These are phyloP conservation scores for Pseudomyrmex cubaensis DNA, from an alignment of 1,140 invertebrate species.

Conservation along the genomic window DNA sequence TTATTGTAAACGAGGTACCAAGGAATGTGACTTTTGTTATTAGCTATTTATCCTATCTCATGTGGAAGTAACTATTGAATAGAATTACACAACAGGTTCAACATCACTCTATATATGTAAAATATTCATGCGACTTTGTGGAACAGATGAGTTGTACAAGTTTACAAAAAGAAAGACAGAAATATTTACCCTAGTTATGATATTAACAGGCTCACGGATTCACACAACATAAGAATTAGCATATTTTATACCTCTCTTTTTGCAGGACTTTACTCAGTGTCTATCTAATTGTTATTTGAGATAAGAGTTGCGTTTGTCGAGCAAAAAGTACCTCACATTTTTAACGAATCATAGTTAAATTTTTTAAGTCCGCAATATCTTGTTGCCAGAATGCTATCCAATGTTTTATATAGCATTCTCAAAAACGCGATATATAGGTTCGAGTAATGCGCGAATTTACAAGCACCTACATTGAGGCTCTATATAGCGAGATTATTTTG, in stretches of 20 bases:
- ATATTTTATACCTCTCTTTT: constrained; percentile 54
- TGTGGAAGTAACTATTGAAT: constrained; percentile 71
- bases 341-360: constrained; percentile 37
- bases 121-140: constrained; percentile 60
- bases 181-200: constrained; percentile 41
- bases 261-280: constrained; percentile 40
- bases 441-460: constrained; percentile 52
- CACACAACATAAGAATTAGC: constrained; percentile 29
- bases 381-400: constrained; percentile 61
- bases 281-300: constrained; percentile 47
- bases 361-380: constrained; percentile 55
- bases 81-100: constrained; percentile 67
- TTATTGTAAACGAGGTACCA: constrained; percentile 67
- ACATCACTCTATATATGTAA: constrained; percentile 67
- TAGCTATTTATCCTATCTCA: constrained; percentile 72
- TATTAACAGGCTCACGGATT: constrained; percentile 52
- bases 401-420: constrained; percentile 68
- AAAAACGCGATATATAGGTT: constrained; percentile 40
- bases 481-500: constrained; percentile 50
- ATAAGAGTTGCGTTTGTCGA: constrained; percentile 23
- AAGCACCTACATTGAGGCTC: constrained; percentile 57
- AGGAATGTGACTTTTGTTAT: constrained; percentile 74
- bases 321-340: constrained; percentile 31
- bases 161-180: constrained; percentile 50
- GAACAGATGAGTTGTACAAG: constrained; percentile 51